These are phyloP conservation scores for Drosophila sp. DNA, from an alignment of 1,140 invertebrate genomes.

Conservation along the genomic window DNA sequence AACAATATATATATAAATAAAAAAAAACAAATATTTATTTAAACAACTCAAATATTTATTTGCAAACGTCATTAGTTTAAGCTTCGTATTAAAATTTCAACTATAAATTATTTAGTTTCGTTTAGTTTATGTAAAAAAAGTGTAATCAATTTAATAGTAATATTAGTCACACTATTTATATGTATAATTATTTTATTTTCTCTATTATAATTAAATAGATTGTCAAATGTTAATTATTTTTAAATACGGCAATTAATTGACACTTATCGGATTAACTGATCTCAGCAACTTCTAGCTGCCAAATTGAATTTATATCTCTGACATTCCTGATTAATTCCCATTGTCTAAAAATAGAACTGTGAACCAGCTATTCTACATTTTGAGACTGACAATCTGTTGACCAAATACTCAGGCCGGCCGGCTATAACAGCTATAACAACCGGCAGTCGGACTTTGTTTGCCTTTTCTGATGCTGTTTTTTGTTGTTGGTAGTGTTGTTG, in stretches of 20 bases:
- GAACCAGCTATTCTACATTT: constrained; percentile 20
- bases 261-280: background rate
- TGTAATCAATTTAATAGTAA: too few relatives aligned
- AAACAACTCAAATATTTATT: too few relatives aligned
- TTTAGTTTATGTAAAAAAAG: too few relatives aligned
- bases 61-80: too few relatives aligned
- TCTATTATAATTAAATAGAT: background rate
- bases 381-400: constrained; percentile 19
- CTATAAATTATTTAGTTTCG: too few relatives aligned
- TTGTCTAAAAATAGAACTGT: constrained; percentile 18
- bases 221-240: background rate
- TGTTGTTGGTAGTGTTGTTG: background rate
- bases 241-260: background rate
- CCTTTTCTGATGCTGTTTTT: background rate
- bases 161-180: too few relatives aligned
- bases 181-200: too few relatives aligned
- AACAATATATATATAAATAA: too few relatives aligned
- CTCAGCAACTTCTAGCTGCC: constrained; percentile 4
- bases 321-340: constrained; percentile 3
- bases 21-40: too few relatives aligned
- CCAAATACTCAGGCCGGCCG: constrained; percentile 28
- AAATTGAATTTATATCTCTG: background rate
- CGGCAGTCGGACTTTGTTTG: background rate
- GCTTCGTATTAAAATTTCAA: too few relatives aligned
- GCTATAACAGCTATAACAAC: constrained; percentile 23